Evolutionary conservation across 1,140 invertebrate species (phyloP).

Genomic region (Cyclargus thomasi): DNA sequence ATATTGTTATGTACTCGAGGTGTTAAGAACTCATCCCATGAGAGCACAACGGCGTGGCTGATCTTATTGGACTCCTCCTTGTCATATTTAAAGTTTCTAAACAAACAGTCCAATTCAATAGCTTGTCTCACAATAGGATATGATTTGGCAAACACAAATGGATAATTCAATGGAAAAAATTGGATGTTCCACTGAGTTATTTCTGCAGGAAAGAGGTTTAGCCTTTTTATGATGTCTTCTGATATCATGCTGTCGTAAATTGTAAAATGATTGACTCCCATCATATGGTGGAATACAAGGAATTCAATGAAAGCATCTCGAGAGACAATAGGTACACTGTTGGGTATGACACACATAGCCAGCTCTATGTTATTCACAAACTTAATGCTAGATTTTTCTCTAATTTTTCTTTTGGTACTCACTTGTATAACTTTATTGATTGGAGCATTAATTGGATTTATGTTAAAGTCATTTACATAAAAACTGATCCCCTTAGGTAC

Average conservation of each 20-base stretch:
- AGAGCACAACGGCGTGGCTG: constrained; percentile 74
- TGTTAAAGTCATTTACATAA: constrained; percentile 67
- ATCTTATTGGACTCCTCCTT: constrained; percentile 66
- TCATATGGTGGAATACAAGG: constrained; percentile 75
- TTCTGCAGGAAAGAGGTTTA: constrained; percentile 72
- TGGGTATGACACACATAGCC: constrained; percentile 75
- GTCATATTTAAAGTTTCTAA: constrained; percentile 69
- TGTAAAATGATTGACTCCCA: constrained; percentile 75
- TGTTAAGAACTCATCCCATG: constrained; percentile 81
- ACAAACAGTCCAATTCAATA: constrained; percentile 80
- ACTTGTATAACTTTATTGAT: constrained; percentile 67
- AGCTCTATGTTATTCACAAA: constrained; percentile 72
- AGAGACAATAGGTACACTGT: constrained; percentile 63
- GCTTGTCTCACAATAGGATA: constrained; percentile 69
- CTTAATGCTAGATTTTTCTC: constrained; percentile 50
- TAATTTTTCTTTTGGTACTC: constrained; percentile 53
- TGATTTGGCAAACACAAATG: constrained; percentile 66
- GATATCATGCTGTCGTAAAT: constrained; percentile 76
- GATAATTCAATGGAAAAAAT: constrained; percentile 75
- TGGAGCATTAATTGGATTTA: constrained; percentile 70
- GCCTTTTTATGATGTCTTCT: constrained; percentile 71
- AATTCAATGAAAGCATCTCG: constrained; percentile 75
- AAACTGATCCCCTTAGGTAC: constrained; percentile 75
- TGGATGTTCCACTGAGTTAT: constrained; percentile 73
- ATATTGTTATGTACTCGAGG: constrained; percentile 75